Base-by-base conservation (phyloP, 2,888 invertebrate species). In the Stenodera caucasica region DNA sequence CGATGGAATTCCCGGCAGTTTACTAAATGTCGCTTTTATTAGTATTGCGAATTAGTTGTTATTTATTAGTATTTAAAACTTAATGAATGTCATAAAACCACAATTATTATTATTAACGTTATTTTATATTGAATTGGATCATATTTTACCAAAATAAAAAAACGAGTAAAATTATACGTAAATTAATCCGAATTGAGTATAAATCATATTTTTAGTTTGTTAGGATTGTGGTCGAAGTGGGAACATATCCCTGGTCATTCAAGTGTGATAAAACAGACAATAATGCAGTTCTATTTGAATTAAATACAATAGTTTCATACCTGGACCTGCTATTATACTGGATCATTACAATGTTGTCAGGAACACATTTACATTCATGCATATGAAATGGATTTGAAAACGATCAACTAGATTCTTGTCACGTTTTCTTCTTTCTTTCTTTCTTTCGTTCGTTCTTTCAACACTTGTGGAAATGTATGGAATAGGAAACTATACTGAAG, bases 351-450 rank as follows among this genome's bases (percentile, higher is more conserved):
- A 63, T 61, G 64, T 65, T 68, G 69, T 69, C 66, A 65, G 54
- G 58, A 65, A 61, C 66, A 62, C 66, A 73, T 74, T 74, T 74
- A 73, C 73, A 75, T 75, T 75, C 73, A 75, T 76, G 73, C 75
- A 77, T 77, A 76, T 76, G 75, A 75, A 77, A 74, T 73, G 76
- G 75, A 70, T 73, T 70, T 65, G 63, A 68, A 71, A 75, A 72
- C 74, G 72, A 75, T 76, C 70, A 69, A 57, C 35, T 60, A 58
- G 35, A 21, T 18, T 45, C 11, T 45, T 45, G 45, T 21, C 45
- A 45, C 45, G 45, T 45, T 45, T 11, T 37, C 37, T n/a, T 37
- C 15, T 37, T 37, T 7, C 37, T 37, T 37, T 21, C 21, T n/a
- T n/a, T n/a, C n/a, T n/a, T n/a, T n/a, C n/a, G n/a, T n/a, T n/a